Evolutionary conservation across 2,888 invertebrate genomes (phyloP).

Genomic region (Andricus quercusramuli): DNA sequence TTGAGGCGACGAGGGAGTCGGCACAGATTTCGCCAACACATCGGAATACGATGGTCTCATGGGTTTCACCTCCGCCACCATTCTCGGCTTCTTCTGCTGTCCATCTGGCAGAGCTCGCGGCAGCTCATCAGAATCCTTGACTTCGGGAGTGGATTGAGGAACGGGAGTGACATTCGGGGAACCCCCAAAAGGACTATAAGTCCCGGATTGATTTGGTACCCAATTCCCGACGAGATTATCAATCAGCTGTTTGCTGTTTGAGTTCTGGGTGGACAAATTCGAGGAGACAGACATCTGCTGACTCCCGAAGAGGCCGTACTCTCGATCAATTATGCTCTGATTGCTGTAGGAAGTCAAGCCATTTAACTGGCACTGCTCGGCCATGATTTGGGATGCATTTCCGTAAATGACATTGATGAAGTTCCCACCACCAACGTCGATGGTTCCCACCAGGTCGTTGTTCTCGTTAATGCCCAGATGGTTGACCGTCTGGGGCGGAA

Average conservation of each 20-base stretch:
- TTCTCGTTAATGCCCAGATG: conserved; percentile 74
- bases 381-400: conserved; percentile 73
- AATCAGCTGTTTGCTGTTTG: conserved; percentile 81
- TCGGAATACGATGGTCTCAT: conserved; percentile 93
- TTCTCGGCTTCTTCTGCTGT: conserved; percentile 82
- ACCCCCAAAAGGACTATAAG: conserved; percentile 87
- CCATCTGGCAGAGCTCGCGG: conserved; percentile 61
- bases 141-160: conserved; percentile 63
- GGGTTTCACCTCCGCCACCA: conserved; percentile 91
- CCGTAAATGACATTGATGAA: conserved; percentile 77
- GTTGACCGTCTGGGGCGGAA: conserved; percentile 72
- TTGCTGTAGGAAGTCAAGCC: conserved; percentile 67
- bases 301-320: conserved; percentile 75
- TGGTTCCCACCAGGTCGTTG: conserved; percentile 75
- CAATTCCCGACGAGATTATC: conserved; percentile 87
- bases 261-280: conserved; percentile 62
- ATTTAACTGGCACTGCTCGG: conserved; percentile 71
- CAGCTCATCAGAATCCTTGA: conserved; percentile 62
- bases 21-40: conserved; percentile 86
- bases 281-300: conserved; percentile 66
- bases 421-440: conserved; percentile 78
- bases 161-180: conserved; percentile 73
- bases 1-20: conserved; percentile 73
- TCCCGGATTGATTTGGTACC: conserved; percentile 86
- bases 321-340: conserved; percentile 68